Percentiles rank a stretch among this genome's conserved stretches.
phyloP scores from a whole-genome alignment of 2,888 invertebrate genomes.

The Lasius fuliginosus region DNA sequence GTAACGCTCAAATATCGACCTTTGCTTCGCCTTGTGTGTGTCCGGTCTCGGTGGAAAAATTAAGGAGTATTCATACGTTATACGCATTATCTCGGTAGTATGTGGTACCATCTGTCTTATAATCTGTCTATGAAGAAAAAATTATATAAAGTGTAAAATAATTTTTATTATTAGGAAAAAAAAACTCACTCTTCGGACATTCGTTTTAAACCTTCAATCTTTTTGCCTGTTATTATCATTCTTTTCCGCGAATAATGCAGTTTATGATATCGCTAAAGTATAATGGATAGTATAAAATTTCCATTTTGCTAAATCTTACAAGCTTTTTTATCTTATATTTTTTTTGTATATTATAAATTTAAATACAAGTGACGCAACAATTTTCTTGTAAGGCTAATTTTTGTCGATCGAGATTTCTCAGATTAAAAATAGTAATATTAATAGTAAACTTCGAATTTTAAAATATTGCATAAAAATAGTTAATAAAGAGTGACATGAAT shows the following conservation, averaged over 20 bases:
- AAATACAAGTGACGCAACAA: neutral
- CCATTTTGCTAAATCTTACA: neutral
- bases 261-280: neutral
- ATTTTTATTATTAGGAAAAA: slow-evolving; percentile 2
- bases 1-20: slow-evolving; percentile 50
- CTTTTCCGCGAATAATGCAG: neutral
- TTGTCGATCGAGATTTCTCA: neutral
- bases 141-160: neutral
- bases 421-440: neutral
- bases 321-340: neutral
- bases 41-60: neutral
- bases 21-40: slow-evolving; percentile 13
- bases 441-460: neutral
- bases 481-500: neutral
- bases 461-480: neutral
- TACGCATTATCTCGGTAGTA: neutral
- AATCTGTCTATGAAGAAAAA: neutral
- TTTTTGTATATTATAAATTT: neutral
- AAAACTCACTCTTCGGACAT: neutral
- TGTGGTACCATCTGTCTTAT: neutral
- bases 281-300: neutral
- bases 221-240: slow-evolving; percentile 7
- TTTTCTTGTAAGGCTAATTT: neutral
- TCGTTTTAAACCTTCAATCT: neutral
- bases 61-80: neutral